Evolutionary conservation across 2,888 invertebrate species (phyloP).

Genomic region (Cantharis flavilabris): DNA sequence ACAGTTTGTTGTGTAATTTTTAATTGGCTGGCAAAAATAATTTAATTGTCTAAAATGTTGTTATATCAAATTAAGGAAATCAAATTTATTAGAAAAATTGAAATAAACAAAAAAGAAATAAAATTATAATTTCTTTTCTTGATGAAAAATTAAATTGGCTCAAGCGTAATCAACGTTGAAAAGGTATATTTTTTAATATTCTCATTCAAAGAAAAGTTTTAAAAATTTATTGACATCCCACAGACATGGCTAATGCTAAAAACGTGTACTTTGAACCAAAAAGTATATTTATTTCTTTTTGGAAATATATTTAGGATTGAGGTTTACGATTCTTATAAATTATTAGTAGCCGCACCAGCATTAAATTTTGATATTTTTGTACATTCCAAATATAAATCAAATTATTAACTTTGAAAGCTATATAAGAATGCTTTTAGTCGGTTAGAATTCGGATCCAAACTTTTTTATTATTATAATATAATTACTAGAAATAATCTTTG

Average conservation of each 20-base stretch:
- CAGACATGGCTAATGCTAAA: constrained; percentile 22
- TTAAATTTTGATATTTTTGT: neutral
- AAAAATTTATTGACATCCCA: constrained; percentile 24
- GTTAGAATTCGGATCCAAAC: neutral
- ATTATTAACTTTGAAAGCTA: neutral
- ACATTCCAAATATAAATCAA: neutral
- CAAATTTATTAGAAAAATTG: neutral
- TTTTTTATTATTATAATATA: neutral
- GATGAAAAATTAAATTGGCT: neutral
- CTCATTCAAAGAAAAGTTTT: constrained; percentile 13
- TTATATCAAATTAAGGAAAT: neutral
- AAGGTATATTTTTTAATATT: constrained; percentile 6
- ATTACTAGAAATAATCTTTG: neutral
- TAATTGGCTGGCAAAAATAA: neutral
- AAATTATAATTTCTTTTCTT: neutral
- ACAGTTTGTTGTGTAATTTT: neutral
- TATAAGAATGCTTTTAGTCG: neutral
- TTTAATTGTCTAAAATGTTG: neutral
- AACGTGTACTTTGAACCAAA: constrained; percentile 18
- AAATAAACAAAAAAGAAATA: neutral
- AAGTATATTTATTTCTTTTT: constrained; percentile 16
- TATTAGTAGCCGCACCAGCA: neutral
- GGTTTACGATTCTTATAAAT: constrained; percentile 22
- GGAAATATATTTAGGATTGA: constrained; percentile 18
- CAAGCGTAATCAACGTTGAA: neutral